Percentiles rank a stretch among this genome's conserved stretches.
phyloP scores from a whole-genome alignment of 2,113 vertebrate genomes.

The Zosterops pallidus region DNA sequence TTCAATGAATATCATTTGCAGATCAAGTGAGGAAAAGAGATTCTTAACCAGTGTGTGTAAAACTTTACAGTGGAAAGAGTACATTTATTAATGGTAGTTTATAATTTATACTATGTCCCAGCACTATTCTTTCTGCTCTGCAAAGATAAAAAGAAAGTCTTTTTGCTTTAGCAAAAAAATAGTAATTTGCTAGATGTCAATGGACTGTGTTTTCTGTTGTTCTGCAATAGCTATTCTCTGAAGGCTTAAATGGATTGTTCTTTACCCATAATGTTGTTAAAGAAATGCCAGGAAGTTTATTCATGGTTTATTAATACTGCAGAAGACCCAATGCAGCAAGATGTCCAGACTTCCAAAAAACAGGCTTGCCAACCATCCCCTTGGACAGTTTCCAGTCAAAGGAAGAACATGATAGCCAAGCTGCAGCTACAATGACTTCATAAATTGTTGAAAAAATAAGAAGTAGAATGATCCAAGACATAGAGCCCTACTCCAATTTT shows the following conservation, averaged over 20 bases:
- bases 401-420: slow-evolving; percentile 30
- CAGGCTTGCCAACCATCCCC: not conserved
- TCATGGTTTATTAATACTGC: slow-evolving; percentile 48
- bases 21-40: not conserved
- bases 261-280: slow-evolving; percentile 32
- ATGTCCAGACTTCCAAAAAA: slow-evolving; percentile 41
- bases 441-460: slow-evolving; percentile 2
- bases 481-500: not conserved
- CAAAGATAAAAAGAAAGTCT: not conserved
- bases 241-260: slow-evolving; percentile 24
- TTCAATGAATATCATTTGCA: not conserved
- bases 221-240: slow-evolving; percentile 22
- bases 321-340: slow-evolving; percentile 28
- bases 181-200: not conserved
- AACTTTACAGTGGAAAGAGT: not conserved
- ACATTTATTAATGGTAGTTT: not conserved
- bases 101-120: not conserved
- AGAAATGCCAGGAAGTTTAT: slow-evolving; percentile 58
- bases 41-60: not conserved
- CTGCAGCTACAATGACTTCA: slow-evolving; percentile 3
- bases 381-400: slow-evolving; percentile 37
- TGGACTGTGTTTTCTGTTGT: slow-evolving; percentile 1
- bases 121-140: not conserved
- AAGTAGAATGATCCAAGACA: not conserved
- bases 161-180: not conserved